Conservation (phyloP, 2,797 vertebrate genomes). For the Gymnoscopelus microlampas region DNA sequence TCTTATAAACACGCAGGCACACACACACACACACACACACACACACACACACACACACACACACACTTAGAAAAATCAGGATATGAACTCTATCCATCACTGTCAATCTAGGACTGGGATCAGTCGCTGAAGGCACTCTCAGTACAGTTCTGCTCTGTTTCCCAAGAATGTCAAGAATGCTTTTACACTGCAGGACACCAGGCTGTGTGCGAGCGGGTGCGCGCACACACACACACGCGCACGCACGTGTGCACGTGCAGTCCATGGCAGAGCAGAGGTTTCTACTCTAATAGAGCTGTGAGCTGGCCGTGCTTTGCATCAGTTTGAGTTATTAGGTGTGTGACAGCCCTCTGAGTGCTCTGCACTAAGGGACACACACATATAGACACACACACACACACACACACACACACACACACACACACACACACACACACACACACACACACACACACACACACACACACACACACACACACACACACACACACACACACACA, state of each 20-base stretch:
- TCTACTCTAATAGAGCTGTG: constrained; percentile 67
- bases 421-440: constrained; percentile 21
- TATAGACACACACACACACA: constrained; percentile 44
- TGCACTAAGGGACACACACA: constrained; percentile 36
- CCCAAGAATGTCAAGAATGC: constrained; percentile 78
- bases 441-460: constrained; percentile 39
- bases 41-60: constrained; percentile 1
- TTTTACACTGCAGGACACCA: constrained; percentile 72
- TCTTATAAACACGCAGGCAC: not conserved
- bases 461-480: constrained; percentile 49
- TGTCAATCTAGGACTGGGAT: constrained; percentile 34
- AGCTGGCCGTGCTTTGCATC: constrained; percentile 43
- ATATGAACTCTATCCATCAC: constrained; percentile 18
- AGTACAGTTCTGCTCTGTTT: constrained; percentile 63
- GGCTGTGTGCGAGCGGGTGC: not conserved
- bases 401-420: constrained; percentile 29
- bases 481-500: constrained; percentile 48
- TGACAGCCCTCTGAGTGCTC: constrained; percentile 28
- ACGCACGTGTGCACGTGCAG: not conserved
- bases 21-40: constrained; percentile 3
- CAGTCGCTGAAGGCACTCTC: constrained; percentile 40
- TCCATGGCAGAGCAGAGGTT: constrained; percentile 28
- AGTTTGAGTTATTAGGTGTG: constrained; percentile 61
- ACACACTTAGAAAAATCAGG: not conserved
- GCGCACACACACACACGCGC: constrained; percentile 3